Evolutionary conservation across 2,113 vertebrate species (phyloP).

Genomic region (Emydocephalus ijimae): DNA sequence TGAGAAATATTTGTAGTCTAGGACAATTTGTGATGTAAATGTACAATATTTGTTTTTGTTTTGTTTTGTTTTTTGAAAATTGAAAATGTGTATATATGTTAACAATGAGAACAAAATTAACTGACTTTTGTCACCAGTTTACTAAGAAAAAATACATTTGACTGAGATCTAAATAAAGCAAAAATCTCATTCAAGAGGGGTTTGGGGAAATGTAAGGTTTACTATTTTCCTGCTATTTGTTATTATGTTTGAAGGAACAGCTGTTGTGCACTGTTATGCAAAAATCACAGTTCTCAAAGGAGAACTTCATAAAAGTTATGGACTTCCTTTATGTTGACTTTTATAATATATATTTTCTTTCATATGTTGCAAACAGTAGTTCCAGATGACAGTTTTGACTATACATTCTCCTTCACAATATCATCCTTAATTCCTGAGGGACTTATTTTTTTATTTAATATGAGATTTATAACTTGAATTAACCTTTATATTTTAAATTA

Average conservation of each 20-base stretch:
- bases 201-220: background rate
- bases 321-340: background rate
- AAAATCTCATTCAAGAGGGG: background rate
- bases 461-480: background rate
- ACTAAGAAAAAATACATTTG: conserved; percentile 2
- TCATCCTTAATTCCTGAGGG: background rate
- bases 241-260: background rate
- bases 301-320: background rate
- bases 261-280: conserved; percentile 12
- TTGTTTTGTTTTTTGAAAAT: too few relatives aligned
- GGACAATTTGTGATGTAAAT: background rate
- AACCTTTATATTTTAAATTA: conserved; percentile 14
- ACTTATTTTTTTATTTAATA: background rate
- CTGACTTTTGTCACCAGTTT: background rate
- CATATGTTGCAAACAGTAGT: background rate
- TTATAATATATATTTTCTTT: conserved; percentile 1
- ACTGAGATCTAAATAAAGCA: background rate
- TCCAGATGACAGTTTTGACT: background rate
- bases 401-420: background rate
- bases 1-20: background rate
- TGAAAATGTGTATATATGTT: background rate
- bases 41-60: background rate
- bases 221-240: background rate
- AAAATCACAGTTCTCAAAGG: background rate
- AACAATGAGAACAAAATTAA: background rate